phyloP scores from a whole-genome alignment of 2,888 invertebrate species.

The Phasia obesa region DNA sequence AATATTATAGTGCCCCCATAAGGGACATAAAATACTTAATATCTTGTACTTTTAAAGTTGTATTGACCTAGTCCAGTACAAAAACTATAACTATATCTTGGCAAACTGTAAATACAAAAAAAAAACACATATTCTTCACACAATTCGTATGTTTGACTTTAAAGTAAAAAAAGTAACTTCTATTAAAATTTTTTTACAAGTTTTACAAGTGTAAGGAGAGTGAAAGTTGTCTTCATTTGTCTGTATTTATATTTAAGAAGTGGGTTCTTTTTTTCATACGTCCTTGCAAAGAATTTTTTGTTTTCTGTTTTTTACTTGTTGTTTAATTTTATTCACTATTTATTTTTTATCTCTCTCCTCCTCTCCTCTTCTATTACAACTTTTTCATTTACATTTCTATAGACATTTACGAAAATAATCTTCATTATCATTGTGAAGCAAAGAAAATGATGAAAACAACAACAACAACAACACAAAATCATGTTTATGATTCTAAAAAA shows the following conservation, averaged over 20 bases:
- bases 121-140: neutral
- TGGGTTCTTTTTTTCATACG: constrained; percentile 58
- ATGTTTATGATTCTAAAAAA: constrained; percentile 22
- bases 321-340: neutral
- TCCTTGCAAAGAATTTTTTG: constrained; percentile 59
- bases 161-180: neutral
- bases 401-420: constrained; percentile 17
- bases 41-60: no score
- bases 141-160: neutral
- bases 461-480: constrained; percentile 29
- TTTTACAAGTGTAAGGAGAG: constrained; percentile 57
- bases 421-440: constrained; percentile 16
- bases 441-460: constrained; percentile 21
- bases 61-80: no score
- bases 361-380: constrained; percentile 1
- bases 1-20: no score
- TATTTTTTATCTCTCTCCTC: constrained; percentile 7
- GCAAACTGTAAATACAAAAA: neutral
- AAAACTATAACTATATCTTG: no score
- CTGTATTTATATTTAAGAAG: constrained; percentile 56
- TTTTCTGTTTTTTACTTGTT: constrained; percentile 22
- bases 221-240: constrained; percentile 59
- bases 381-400: neutral
- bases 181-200: constrained; percentile 8
- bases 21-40: no score